Percentiles rank a stretch among this genome's conserved stretches.
Conservation (phyloP, 2,888 invertebrate species). For the Cacoxenus indagator region DNA sequence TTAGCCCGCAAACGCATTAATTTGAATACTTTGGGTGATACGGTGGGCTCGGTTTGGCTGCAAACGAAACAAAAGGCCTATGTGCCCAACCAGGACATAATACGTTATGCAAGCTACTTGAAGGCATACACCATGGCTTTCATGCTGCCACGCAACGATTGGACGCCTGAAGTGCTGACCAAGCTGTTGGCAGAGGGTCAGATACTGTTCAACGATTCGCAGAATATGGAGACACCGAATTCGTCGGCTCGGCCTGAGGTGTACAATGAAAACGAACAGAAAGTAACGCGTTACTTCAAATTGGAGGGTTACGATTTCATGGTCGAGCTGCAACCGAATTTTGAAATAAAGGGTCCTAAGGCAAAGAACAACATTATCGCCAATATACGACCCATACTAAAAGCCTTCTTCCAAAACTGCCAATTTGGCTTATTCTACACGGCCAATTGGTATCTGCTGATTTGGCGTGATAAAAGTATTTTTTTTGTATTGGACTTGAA, state of each 20-base stretch:
- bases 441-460: constrained; percentile 49
- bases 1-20: constrained; percentile 19
- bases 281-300: constrained; percentile 53
- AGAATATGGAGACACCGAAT: constrained; percentile 12
- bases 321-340: constrained; percentile 45
- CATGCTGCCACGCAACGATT: constrained; percentile 60
- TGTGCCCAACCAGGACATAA: constrained; percentile 26
- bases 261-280: constrained; percentile 41
- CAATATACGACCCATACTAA: constrained; percentile 37
- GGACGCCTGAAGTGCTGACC: constrained; percentile 58
- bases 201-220: constrained; percentile 39
- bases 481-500: constrained; percentile 65
- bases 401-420: constrained; percentile 52
- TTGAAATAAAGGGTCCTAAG: background rate
- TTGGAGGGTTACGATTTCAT: constrained; percentile 58
- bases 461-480: constrained; percentile 57
- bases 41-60: constrained; percentile 30
- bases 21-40: constrained; percentile 21
- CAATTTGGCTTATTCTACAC: constrained; percentile 56
- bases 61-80: constrained; percentile 27
- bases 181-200: constrained; percentile 57
- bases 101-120: constrained; percentile 54
- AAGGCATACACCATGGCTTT: constrained; percentile 64
- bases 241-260: constrained; percentile 23
- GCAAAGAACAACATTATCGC: constrained; percentile 34